These are phyloP conservation scores for Drosophila ercepeae DNA, from an alignment of 1,140 invertebrate genomes.

Conservation along the genomic window DNA sequence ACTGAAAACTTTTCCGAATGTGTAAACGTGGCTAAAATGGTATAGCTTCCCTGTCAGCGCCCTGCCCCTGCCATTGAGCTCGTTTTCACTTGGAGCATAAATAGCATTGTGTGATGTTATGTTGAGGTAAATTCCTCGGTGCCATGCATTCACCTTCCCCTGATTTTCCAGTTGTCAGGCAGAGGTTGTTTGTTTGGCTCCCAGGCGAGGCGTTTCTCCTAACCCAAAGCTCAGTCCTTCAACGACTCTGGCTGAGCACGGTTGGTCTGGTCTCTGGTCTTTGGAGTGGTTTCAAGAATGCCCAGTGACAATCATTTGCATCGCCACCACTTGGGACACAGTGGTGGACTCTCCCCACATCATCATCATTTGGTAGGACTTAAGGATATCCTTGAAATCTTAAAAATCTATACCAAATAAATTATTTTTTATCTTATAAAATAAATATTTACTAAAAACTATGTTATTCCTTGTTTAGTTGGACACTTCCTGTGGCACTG, in stretches of 20 bases:
- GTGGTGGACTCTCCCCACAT: constrained; percentile 70
- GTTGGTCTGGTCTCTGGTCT: constrained; percentile 21
- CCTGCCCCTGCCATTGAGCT: constrained; percentile 72
- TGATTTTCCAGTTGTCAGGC: constrained; percentile 41
- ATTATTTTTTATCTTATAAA: too few species aligned
- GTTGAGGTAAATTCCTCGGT: constrained; percentile 76
- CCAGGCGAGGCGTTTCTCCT: neutral
- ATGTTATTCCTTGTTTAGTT: constrained; percentile 32
- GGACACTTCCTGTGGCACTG: constrained; percentile 61
- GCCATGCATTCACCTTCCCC: constrained; percentile 30
- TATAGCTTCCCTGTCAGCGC: neutral
- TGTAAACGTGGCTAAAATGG: constrained; percentile 32
- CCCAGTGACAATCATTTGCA: constrained; percentile 74
- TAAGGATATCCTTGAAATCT: too few species aligned
- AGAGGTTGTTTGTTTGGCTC: constrained; percentile 36
- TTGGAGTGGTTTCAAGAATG: constrained; percentile 29
- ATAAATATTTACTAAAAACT: neutral
- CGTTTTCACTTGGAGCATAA: constrained; percentile 76
- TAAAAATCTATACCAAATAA: too few species aligned
- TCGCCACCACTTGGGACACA: constrained; percentile 67
- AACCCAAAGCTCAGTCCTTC: constrained; percentile 40
- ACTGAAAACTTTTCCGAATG: constrained; percentile 55
- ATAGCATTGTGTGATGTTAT: constrained; percentile 76
- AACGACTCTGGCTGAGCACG: constrained; percentile 36
- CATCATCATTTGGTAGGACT: constrained; percentile 77